These are phyloP conservation scores for Sandelia bainsii DNA, from an alignment of 2,797 vertebrate species.

Conservation along the genomic window DNA sequence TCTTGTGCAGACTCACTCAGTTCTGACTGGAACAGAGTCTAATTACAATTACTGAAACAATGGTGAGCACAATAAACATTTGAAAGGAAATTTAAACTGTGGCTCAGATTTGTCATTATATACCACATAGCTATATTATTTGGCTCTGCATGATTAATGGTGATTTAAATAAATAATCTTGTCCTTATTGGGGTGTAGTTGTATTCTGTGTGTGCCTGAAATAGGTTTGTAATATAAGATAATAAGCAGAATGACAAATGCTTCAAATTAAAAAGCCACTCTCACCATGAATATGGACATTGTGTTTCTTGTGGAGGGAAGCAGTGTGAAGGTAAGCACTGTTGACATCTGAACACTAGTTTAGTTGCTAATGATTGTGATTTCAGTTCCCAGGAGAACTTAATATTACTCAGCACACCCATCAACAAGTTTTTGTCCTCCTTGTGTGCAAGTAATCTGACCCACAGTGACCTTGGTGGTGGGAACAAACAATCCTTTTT, in stretches of 20 bases:
- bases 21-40: conserved; percentile 44
- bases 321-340: conserved; percentile 46
- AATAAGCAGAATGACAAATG: conserved; percentile 66
- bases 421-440: not conserved
- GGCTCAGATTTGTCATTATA: conserved; percentile 68
- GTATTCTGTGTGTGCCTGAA: conserved; percentile 21
- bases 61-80: conserved; percentile 53
- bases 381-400: conserved; percentile 37
- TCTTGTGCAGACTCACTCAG: conserved; percentile 6
- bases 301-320: conserved; percentile 39
- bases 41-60: conserved; percentile 64
- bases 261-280: conserved; percentile 60
- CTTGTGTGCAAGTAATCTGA: conserved; percentile 10
- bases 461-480: conserved; percentile 24
- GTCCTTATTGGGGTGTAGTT: conserved; percentile 48
- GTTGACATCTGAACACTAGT: conserved; percentile 55
- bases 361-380: conserved; percentile 41
- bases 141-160: conserved; percentile 73
- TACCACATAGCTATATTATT: conserved; percentile 59
- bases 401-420: not conserved
- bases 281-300: conserved; percentile 33
- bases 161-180: conserved; percentile 68
- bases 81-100: conserved; percentile 51
- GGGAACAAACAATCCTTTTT: not conserved
- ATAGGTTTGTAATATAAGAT: conserved; percentile 61